Percentiles rank a stretch among this genome's conserved stretches.
These are phyloP conservation scores for Pseudopleuronectes americanus DNA, from an alignment of 2,797 vertebrate species.

Conservation along the genomic window DNA sequence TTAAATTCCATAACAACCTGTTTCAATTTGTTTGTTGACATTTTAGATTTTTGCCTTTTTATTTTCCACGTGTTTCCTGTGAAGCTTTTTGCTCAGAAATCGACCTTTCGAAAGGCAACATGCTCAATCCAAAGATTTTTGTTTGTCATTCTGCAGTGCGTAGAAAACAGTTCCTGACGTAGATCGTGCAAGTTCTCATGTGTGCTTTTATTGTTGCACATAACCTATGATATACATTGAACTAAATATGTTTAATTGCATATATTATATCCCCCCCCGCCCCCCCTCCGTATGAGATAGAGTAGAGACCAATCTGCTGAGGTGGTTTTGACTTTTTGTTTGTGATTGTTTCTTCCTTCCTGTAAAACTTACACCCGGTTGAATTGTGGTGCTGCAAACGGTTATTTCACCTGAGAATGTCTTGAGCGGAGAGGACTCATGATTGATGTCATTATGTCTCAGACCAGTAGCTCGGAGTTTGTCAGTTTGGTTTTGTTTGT, in stretches of 20 bases:
- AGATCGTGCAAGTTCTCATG: constrained; percentile 64
- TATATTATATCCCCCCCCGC: constrained; percentile 67
- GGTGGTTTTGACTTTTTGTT: constrained; percentile 61
- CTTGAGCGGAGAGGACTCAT: constrained; percentile 38
- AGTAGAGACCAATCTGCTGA: constrained; percentile 71
- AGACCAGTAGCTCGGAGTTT: constrained; percentile 46
- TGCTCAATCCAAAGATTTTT: constrained; percentile 84
- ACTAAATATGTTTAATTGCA: constrained; percentile 67
- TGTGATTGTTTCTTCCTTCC: constrained; percentile 61
- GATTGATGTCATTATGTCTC: constrained; percentile 68
- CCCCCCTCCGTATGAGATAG: constrained; percentile 65
- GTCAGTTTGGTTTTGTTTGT: constrained; percentile 18
- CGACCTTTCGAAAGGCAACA: constrained; percentile 69
- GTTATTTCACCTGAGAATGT: constrained; percentile 65
- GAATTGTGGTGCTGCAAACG: constrained; percentile 71
- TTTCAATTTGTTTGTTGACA: constrained; percentile 1
- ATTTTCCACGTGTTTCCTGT: constrained; percentile 55
- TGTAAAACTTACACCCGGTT: constrained; percentile 70
- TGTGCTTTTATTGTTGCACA: constrained; percentile 73
- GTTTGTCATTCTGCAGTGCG: constrained; percentile 74
- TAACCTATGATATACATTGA: constrained; percentile 69
- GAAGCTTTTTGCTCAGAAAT: constrained; percentile 63
- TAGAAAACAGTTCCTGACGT: constrained; percentile 73
- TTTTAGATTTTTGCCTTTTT: constrained; percentile 39
- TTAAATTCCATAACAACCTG: constrained; percentile 29